phyloP scores from a whole-genome alignment of 2,888 invertebrate genomes.

The Lasioglossum pauxillum region DNA sequence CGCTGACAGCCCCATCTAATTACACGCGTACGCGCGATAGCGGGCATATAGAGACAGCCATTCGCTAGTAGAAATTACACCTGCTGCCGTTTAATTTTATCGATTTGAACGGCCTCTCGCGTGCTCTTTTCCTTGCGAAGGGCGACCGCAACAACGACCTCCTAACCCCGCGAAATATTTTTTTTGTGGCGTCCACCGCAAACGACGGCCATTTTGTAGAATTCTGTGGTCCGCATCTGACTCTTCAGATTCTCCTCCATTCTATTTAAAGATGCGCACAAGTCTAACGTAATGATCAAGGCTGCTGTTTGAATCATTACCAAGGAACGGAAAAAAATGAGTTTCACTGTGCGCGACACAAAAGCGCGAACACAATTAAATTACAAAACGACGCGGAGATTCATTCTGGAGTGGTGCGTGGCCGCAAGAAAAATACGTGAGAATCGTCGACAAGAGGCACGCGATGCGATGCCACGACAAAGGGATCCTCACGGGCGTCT shows the following conservation, averaged over 20 bases:
- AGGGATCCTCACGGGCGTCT: constrained; percentile 61
- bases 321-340: neutral
- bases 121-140: constrained; percentile 27
- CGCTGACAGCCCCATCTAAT: constrained; percentile 36
- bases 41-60: constrained; percentile 49
- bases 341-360: neutral
- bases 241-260: neutral
- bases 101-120: constrained; percentile 47
- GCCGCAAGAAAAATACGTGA: constrained; percentile 37
- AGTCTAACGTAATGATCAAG: neutral
- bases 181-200: neutral
- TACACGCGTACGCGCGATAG: constrained; percentile 34
- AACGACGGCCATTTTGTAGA: neutral
- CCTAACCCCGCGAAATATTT: constrained; percentile 15
- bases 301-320: neutral
- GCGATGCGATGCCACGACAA: constrained; percentile 65
- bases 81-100: constrained; percentile 59
- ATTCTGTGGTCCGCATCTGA: neutral
- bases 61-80: constrained; percentile 62
- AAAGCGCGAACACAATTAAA: constrained; percentile 17
- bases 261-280: neutral
- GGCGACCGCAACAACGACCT: constrained; percentile 37
- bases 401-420: constrained; percentile 22
- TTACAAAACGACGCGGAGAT: neutral
- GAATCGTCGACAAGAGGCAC: constrained; percentile 51